Evolutionary conservation across 1,140 invertebrate species (phyloP).

Genomic region (Goniozus legneri): DNA sequence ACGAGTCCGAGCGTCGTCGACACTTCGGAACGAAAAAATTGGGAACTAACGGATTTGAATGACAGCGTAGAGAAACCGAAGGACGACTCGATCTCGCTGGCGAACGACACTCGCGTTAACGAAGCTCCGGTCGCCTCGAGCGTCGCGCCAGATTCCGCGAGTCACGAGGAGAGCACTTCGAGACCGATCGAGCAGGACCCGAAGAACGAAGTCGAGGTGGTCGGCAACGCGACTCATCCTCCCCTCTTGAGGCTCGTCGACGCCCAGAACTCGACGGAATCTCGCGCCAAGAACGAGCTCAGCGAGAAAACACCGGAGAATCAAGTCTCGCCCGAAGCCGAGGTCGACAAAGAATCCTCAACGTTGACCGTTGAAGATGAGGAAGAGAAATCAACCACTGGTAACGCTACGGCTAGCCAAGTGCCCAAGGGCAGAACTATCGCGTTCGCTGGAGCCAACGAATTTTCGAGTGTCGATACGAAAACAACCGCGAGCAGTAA

Average conservation of each 20-base stretch:
- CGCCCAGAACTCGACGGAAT: not conserved
- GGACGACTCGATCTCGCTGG: slow-evolving; percentile 28
- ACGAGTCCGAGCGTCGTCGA: slow-evolving; percentile 9
- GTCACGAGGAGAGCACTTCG: slow-evolving; percentile 2
- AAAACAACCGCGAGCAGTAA: slow-evolving; percentile 18
- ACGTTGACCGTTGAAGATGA: not conserved
- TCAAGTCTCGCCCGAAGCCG: not conserved
- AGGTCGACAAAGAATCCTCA: not conserved
- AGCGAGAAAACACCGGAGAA: not conserved
- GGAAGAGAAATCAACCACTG: not conserved
- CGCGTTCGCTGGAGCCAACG: slow-evolving; percentile 23
- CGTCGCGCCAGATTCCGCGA: not conserved
- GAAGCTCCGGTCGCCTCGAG: no score
- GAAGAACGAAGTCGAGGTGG: slow-evolving; percentile 39
- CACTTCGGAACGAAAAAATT: no score
- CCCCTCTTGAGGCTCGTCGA: slow-evolving; percentile 23
- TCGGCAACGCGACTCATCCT: slow-evolving; percentile 23
- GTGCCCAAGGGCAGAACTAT: slow-evolving; percentile 35
- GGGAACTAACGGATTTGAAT: no score
- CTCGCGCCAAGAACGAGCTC: not conserved
- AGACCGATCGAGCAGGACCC: slow-evolving; percentile 13
- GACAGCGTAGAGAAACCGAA: not conserved
- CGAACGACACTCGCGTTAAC: slow-evolving; percentile 44
- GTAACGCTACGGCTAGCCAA: slow-evolving; percentile 7
- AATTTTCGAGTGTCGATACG: slow-evolving; percentile 17